A percentile compares a stretch with the other conserved stretches of the same genome.
phyloP scores from a whole-genome alignment of 2,888 invertebrate genomes.

The Habrosyne pyritoides region DNA sequence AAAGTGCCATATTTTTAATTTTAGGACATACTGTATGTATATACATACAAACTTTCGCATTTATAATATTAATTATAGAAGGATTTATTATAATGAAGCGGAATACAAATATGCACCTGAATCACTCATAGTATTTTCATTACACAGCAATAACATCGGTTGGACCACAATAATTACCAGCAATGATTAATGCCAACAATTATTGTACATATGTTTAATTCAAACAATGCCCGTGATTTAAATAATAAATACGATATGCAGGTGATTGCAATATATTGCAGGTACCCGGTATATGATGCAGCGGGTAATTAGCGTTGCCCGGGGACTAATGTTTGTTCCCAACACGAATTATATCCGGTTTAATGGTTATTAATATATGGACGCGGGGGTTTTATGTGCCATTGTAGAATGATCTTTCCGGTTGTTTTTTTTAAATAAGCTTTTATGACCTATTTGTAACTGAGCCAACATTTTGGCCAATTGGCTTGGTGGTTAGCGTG shows the following conservation, averaged over 20 bases:
- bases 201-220: conserved; percentile 23
- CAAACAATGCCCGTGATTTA: conserved; percentile 25
- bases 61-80: too few species aligned
- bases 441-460: too few species aligned
- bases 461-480: too few species aligned
- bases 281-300: conserved; percentile 6
- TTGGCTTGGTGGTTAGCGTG: too few species aligned
- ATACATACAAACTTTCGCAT: too few species aligned
- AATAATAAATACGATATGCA: conserved; percentile 32
- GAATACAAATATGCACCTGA: not conserved
- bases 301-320: conserved; percentile 6
- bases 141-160: not conserved
- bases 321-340: conserved; percentile 1
- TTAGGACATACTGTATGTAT: too few species aligned
- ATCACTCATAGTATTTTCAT: not conserved
- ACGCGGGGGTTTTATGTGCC: not conserved
- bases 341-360: not conserved
- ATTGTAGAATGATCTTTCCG: not conserved
- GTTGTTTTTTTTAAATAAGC: not conserved
- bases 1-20: too few species aligned
- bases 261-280: conserved; percentile 42
- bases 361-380: not conserved
- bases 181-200: conserved; percentile 17
- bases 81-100: not conserved
- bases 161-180: not conserved